A percentile compares a stretch with the other conserved stretches of the same genome.
These are phyloP conservation scores for Apamea epomidion DNA, from an alignment of 2,888 invertebrate genomes.

Conservation along the genomic window DNA sequence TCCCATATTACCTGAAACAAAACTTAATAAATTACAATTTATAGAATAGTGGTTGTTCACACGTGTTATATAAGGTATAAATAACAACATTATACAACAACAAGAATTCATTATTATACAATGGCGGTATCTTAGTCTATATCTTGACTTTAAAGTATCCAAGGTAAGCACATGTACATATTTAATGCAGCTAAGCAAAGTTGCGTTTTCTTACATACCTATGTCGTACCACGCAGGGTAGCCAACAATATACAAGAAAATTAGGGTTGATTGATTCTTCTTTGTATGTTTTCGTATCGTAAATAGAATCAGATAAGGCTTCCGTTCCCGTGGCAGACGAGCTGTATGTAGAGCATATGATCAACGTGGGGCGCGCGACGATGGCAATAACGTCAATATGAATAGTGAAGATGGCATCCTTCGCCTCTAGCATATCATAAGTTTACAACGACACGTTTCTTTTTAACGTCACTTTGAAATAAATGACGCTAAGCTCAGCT, in stretches of 20 bases:
- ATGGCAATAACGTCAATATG: conserved; percentile 72
- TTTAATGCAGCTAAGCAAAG: conserved; percentile 24
- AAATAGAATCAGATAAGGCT: conserved; percentile 73
- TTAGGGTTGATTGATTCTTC: conserved; percentile 26
- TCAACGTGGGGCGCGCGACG: conserved; percentile 68
- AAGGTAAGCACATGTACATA: conserved; percentile 52
- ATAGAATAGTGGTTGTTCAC: conserved; percentile 18
- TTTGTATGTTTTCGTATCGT: conserved; percentile 52
- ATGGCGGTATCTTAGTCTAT: conserved; percentile 40
- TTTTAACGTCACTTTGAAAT: conserved; percentile 43
- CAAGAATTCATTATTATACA: conserved; percentile 43
- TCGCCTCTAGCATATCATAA: conserved; percentile 37
- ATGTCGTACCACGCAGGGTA: conserved; percentile 12
- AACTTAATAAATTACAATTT: conserved; percentile 40
- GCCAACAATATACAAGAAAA: conserved; percentile 22
- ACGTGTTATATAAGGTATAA: conserved; percentile 16
- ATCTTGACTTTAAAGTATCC: conserved; percentile 50
- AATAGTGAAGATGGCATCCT: conserved; percentile 68
- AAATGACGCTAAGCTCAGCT: conserved; percentile 3
- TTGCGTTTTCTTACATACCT: conserved; percentile 27
- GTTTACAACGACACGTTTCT: conserved; percentile 32
- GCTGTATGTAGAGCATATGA: conserved; percentile 73
- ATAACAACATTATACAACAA: conserved; percentile 44
- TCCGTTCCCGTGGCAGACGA: conserved; percentile 66
- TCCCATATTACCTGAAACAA: conserved; percentile 76